Conservation (phyloP, 2,888 invertebrate species). For the Sminthurides aquaticus region DNA sequence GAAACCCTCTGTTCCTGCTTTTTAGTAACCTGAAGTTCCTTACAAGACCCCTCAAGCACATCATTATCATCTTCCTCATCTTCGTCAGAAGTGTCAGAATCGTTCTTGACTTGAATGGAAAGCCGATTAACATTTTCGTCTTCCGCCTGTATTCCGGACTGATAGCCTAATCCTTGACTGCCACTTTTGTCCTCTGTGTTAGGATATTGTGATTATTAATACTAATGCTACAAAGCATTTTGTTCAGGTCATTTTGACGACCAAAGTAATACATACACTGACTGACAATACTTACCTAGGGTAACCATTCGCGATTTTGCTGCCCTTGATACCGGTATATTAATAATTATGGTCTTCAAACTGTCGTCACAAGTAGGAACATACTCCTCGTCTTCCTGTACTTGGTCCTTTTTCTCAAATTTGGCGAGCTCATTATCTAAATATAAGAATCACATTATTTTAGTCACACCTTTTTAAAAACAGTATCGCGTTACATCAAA, state of each 20-base stretch:
- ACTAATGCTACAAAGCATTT: too few species aligned
- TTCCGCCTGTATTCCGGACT: background rate
- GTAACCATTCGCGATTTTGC: conserved; percentile 21
- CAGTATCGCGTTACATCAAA: too few species aligned
- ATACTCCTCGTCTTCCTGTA: conserved; percentile 4
- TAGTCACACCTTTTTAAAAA: too few species aligned
- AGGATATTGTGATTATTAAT: too few species aligned
- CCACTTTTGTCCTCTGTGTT: background rate
- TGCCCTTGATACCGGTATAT: conserved; percentile 22
- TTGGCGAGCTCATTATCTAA: conserved; percentile 3
- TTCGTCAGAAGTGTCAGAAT: conserved; percentile 15
- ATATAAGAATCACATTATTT: too few species aligned
- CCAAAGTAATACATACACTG: too few species aligned
- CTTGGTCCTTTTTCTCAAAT: background rate
- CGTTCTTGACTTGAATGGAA: conserved; percentile 22
- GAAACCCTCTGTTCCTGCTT: background rate
- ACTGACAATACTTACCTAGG: conserved; percentile 14
- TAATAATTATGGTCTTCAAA: conserved; percentile 23
- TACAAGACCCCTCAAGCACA: too few species aligned
- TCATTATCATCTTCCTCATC: conserved; percentile 13
- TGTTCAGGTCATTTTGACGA: too few species aligned
- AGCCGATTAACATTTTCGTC: conserved; percentile 11
- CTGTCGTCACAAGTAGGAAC: conserved; percentile 13
- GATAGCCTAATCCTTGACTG: background rate
- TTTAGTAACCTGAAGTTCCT: too few species aligned